Evolutionary conservation across 2,113 vertebrate genomes (phyloP), one percentile per base, ranked within the genome.

Genomic region (Hylia prasina): DNA sequence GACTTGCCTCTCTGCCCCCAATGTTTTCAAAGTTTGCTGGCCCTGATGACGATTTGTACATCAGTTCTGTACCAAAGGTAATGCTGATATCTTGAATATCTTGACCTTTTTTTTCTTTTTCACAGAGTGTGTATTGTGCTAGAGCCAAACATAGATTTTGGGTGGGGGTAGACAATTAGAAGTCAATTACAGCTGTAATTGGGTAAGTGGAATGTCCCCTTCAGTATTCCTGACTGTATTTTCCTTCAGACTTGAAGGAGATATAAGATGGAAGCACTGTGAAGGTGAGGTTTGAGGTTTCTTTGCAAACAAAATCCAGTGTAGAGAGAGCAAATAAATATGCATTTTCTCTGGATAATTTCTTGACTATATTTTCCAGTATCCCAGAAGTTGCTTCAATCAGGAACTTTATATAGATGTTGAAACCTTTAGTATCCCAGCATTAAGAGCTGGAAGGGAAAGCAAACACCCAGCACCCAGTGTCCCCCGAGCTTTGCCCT

Each of bases 61-160:
- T n/a, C 65, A 84, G 27, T 19, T 89, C 95, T 79, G 14, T 16
- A 37, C 44, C 75, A 93, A 90, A 97, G 95, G 97, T 97, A 87
- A 83, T 37, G 35, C 48, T 75, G 64, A 16, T 31, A 53, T 28
- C 45, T 44, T 85, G n/a, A 78, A 39, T 35, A 79, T 54, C 27
- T 40, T 7, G 2, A 42, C 13, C 11, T 19, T 54, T 53, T 20
- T 20, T 30, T 44, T 3, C 15, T 79, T 64, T 39, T 35, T 10
- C 70, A 25, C 24, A 7, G 17, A 9, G 15, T 37, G 22, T 42
- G 20, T 37, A 4, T 35, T 10, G 1, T 69, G 21, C 64, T 64
- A 12, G 16, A 80, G 14, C 15, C 65, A 75, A 68, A 63, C 35
- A 48, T 3, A 58, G 45, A 76, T 58, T 85, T 87, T 53, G 50